A percentile compares a stretch with the other conserved stretches of the same genome.
phyloP scores from a whole-genome alignment of 2,888 invertebrate species.

The Lepetodrilus schrolli region DNA sequence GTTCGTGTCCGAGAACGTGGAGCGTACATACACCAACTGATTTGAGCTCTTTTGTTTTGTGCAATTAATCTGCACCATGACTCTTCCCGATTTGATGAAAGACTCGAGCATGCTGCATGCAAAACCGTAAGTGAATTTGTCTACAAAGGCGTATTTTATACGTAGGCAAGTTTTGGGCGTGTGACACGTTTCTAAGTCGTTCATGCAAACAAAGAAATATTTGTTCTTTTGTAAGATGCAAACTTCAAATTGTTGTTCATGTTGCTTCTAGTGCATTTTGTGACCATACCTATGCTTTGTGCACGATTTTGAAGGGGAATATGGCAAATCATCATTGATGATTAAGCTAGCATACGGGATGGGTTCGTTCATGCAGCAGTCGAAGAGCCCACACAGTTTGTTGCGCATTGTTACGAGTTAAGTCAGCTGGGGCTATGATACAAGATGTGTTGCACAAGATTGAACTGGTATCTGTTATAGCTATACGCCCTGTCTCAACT shows the following conservation, averaged over 20 bases:
- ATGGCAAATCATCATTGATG: too few relatives aligned
- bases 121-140: slow-evolving; percentile 20
- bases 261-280: too few relatives aligned
- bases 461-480: too few relatives aligned
- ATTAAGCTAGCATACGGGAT: too few relatives aligned
- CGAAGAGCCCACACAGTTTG: background rate
- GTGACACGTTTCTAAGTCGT: too few relatives aligned
- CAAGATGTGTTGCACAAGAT: too few relatives aligned
- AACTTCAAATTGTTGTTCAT: too few relatives aligned
- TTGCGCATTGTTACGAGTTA: background rate
- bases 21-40: background rate
- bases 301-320: background rate
- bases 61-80: background rate
- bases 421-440: background rate
- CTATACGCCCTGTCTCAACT: too few relatives aligned
- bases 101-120: background rate
- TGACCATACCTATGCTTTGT: background rate
- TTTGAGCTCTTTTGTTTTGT: background rate
- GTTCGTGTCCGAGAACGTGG: background rate
- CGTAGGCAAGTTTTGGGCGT: too few relatives aligned
- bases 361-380: too few relatives aligned
- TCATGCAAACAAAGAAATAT: background rate
- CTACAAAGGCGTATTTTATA: too few relatives aligned
- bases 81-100: background rate
- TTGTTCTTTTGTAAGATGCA: too few relatives aligned